phyloP scores from a whole-genome alignment of 2,113 vertebrate species.

The Mellivora capensis region DNA sequence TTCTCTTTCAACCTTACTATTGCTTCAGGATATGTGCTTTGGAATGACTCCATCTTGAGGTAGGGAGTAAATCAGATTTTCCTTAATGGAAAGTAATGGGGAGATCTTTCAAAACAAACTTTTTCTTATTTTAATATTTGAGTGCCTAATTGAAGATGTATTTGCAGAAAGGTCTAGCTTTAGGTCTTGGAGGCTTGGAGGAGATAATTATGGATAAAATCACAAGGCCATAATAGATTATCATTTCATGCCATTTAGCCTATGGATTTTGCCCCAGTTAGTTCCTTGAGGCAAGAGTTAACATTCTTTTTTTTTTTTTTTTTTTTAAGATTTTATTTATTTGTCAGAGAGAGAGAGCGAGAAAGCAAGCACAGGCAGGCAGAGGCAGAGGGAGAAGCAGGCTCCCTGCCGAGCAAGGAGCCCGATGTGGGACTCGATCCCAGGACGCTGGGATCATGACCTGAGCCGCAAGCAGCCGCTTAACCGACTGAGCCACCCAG shows the following conservation, averaged over 20 bases:
- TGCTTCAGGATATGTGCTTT: neutral
- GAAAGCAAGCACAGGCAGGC: too few species aligned
- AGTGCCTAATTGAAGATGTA: neutral
- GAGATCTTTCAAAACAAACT: slow-evolving; percentile 23
- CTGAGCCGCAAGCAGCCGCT: too few species aligned
- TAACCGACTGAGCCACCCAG: too few species aligned
- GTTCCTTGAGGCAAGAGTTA: neutral
- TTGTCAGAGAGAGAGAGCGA: too few species aligned
- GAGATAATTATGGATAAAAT: slow-evolving; percentile 19
- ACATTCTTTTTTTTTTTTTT: neutral
- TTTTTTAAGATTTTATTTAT: too few species aligned
- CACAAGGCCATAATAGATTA: neutral
- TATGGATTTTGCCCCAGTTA: slow-evolving; percentile 8
- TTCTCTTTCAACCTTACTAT: neutral
- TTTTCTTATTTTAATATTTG: neutral
- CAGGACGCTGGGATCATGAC: too few species aligned
- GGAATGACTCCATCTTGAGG: neutral
- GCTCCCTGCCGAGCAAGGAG: too few species aligned
- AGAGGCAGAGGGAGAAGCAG: too few species aligned
- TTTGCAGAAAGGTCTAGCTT: neutral
- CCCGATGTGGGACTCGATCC: too few species aligned
- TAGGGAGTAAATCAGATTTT: slow-evolving; percentile 14
- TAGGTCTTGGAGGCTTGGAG: neutral
- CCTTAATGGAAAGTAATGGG: neutral
- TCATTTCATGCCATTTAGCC: neutral